Base-by-base conservation (phyloP, 1,140 invertebrate species). In the Streblospio benedicti region DNA sequence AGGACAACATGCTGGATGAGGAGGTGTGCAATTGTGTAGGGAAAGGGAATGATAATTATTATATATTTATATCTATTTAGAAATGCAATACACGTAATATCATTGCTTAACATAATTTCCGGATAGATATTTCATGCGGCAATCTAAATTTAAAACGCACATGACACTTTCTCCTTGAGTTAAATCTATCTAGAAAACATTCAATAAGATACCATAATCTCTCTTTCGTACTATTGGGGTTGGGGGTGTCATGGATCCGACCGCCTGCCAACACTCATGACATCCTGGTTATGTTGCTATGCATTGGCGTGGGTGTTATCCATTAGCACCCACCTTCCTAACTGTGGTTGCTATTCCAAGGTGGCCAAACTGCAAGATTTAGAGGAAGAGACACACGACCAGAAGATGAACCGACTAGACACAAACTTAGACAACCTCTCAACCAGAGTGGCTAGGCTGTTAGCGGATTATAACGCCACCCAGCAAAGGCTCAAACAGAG, bases 1-100 rank as follows among this genome's bases (percentile, higher is more conserved):
- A 96, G 79, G 93, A 97, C 75, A 90, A 91, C 12, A 81, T 97
- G 23, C 78, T 97, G 25, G 92, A 97, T 72, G 92, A 76, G 60
- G 74, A 71, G 16, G 68, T 68, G n/a, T 64, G 69, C 2, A 60
- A 57, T 43, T 51, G n/a, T n/a, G n/a, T n/a, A n/a, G n/a, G n/a
- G n/a, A n/a, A n/a, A n/a, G n/a, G 60, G 23, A 69, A 70, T n/a
- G n/a, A n/a, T n/a, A n/a, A n/a, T n/a, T n/a, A n/a, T n/a, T n/a
- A n/a, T n/a, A n/a, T n/a, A n/a, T 52, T 52, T 52, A 27, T 27
- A 30, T 52, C 2, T 1, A 30, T 52, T 52, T 27, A 27, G 27
- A 23, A 12, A 52, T 51, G 14, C 32, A 9, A 12, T 27, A 5
- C 20, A 30, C 12, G 2, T 30, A 52, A 23, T 52, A 31, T 52